Evolutionary conservation across 2,888 invertebrate species (phyloP).

Genomic region (Cactoblastis cactorum): DNA sequence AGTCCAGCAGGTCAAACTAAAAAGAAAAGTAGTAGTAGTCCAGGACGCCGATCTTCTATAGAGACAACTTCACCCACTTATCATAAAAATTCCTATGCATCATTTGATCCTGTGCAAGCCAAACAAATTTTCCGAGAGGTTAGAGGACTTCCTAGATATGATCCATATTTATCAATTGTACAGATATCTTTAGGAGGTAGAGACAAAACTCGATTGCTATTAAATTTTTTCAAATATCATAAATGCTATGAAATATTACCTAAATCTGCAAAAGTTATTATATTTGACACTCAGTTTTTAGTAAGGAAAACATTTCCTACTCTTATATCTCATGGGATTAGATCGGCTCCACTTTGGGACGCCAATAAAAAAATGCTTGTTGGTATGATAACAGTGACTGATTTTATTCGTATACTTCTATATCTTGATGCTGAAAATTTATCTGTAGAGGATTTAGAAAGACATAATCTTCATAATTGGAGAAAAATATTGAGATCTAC

Average conservation of each 20-base stretch:
- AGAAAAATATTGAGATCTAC: constrained; percentile 62
- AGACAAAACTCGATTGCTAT: constrained; percentile 67
- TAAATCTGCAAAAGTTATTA: constrained; percentile 73
- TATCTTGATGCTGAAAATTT: constrained; percentile 63
- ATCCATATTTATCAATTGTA: constrained; percentile 73
- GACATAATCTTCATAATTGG: constrained; percentile 69
- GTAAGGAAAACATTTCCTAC: constrained; percentile 73
- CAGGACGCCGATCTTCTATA: constrained; percentile 63
- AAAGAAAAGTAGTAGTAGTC: constrained; percentile 57
- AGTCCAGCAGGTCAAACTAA: constrained; percentile 53
- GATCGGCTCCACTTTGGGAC: constrained; percentile 73
- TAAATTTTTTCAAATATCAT: constrained; percentile 74
- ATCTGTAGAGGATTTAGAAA: constrained; percentile 67
- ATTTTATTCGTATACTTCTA: constrained; percentile 69
- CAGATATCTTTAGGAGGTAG: constrained; percentile 73
- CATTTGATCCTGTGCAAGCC: constrained; percentile 67
- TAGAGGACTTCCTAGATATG: constrained; percentile 69
- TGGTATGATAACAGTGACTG: constrained; percentile 73
- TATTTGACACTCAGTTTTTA: constrained; percentile 72
- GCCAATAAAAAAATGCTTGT: constrained; percentile 64
- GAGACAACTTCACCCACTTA: constrained; percentile 73
- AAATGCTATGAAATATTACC: constrained; percentile 74
- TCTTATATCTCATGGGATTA: constrained; percentile 69
- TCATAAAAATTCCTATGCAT: constrained; percentile 72
- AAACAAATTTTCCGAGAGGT: constrained; percentile 72